A percentile compares a stretch with the other conserved stretches of the same genome.
Evolutionary conservation across 2,113 vertebrate genomes (phyloP).

Genomic region (Zosterops borbonicus): DNA sequence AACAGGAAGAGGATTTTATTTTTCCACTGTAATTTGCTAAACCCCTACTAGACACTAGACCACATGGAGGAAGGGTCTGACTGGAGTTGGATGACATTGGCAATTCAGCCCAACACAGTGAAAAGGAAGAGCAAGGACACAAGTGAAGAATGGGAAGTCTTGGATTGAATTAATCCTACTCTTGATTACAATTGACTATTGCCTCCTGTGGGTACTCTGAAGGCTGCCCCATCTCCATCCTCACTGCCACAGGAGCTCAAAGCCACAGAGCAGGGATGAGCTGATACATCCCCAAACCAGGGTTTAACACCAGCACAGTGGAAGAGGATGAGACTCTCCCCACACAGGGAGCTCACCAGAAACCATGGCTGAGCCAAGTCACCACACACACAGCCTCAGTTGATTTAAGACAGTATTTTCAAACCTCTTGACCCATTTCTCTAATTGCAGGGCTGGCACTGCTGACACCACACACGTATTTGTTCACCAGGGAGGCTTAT

Average conservation of each 20-base stretch:
- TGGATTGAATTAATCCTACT: background rate
- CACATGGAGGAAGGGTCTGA: background rate
- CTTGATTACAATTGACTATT: background rate
- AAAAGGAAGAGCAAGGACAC: background rate
- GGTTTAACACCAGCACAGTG: background rate
- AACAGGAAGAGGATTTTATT: background rate
- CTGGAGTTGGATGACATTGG: background rate
- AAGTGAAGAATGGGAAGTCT: background rate
- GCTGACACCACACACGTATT: background rate
- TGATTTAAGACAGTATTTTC: background rate
- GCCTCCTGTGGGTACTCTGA: background rate
- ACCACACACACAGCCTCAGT: rapidly evolving
- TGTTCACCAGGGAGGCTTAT: background rate
- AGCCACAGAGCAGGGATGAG: background rate
- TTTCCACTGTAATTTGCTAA: background rate
- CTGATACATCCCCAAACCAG: background rate
- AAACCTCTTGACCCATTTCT: background rate
- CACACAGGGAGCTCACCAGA: background rate
- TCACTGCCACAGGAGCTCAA: background rate
- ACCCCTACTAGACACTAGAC: rapidly evolving
- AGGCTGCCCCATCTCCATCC: background rate
- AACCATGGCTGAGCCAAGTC: background rate
- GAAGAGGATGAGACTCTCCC: background rate
- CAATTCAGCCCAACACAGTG: background rate
- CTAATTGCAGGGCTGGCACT: background rate